Percentiles rank a stretch among this genome's conserved stretches.
phyloP scores from a whole-genome alignment of 2,113 vertebrate species.

The Mus pahari region DNA sequence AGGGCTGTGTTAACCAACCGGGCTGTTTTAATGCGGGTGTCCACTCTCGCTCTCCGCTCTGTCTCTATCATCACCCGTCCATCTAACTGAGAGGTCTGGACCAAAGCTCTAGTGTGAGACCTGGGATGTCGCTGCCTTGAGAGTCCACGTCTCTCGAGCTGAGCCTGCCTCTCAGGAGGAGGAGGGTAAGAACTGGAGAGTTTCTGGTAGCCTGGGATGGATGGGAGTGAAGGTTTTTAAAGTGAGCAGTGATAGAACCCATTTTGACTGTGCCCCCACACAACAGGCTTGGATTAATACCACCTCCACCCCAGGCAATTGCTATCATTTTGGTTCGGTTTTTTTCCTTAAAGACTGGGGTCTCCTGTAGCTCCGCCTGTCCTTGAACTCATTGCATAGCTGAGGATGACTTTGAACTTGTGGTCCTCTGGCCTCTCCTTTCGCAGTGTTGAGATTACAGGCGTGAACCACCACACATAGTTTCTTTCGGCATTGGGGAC shows the following conservation, averaged over 20 bases:
- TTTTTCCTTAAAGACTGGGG: not conserved
- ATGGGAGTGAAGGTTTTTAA: not conserved
- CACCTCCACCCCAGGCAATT: not conserved
- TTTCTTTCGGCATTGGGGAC: not conserved
- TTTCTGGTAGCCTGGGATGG: not conserved
- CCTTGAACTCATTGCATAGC: not conserved
- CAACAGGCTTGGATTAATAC: not conserved
- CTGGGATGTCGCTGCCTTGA: not conserved
- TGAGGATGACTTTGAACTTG: not conserved
- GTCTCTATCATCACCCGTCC: not conserved
- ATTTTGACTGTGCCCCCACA: not conserved
- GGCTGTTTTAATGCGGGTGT: not conserved
- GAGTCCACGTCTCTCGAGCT: not conserved
- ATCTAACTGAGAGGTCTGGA: not conserved
- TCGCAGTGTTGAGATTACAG: not conserved
- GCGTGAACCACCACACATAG: not conserved
- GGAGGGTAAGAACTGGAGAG: not conserved
- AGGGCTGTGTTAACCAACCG: too few species aligned
- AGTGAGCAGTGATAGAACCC: not conserved
- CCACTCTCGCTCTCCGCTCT: not conserved
- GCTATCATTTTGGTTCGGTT: not conserved
- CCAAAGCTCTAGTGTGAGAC: too few species aligned
- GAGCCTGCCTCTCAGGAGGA: not conserved
- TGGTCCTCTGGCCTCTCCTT: not conserved
- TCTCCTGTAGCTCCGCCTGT: not conserved